Evolutionary conservation across 2,797 vertebrate species (phyloP), one percentile per base, ranked within the genome.

Genomic region (Helarctos malayanus): DNA sequence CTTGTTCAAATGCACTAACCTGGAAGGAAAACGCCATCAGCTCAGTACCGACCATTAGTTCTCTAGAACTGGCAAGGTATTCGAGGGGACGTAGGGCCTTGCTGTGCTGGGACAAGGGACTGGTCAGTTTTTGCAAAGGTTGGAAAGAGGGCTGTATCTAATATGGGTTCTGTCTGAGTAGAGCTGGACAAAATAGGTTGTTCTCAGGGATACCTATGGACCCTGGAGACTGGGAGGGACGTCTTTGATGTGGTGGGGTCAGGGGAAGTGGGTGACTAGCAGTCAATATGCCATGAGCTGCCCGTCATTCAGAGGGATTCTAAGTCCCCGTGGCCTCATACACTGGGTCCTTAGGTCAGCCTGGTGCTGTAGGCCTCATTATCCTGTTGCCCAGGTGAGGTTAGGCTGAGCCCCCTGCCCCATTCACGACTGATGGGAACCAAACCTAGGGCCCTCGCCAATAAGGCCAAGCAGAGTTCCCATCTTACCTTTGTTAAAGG

Each of bases 1-100:
- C 47, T 91, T 86, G 47, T 45, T 86, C 88, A 95, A 96, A 86
- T 61, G 25, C 10, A 52, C 61, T 63, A 3, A 61, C 59, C 83
- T 84, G 29, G 76, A 87, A 79, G 95, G 89, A 76, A 95, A 94
- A 56, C 19, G 11, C 47, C 35, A 25, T 56, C 8, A 25, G 25
- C 61, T 52, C 38, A 35, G 23, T 16, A 19, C 29, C 54, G 61
- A 92, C 69, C 11, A 0, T 59, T 13, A 41, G 16, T 32, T 0
- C 29, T 49, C 18, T 45, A 41, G 90, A 85, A 91, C 49, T 16
- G 1, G 2, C 73, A 27, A 47, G 9, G 35, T 59, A 10, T 75
- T 90, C 52, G 8, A 29, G 45, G 45, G 61, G 32, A 83, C 18
- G 38, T 1, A 54, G 21, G 18, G 25, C 16, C 49, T 85, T 86